A percentile compares a stretch with the other conserved stretches of the same genome.
These are phyloP conservation scores for Balaeniceps rex DNA, from an alignment of 2,113 vertebrate genomes.

Conservation along the genomic window DNA sequence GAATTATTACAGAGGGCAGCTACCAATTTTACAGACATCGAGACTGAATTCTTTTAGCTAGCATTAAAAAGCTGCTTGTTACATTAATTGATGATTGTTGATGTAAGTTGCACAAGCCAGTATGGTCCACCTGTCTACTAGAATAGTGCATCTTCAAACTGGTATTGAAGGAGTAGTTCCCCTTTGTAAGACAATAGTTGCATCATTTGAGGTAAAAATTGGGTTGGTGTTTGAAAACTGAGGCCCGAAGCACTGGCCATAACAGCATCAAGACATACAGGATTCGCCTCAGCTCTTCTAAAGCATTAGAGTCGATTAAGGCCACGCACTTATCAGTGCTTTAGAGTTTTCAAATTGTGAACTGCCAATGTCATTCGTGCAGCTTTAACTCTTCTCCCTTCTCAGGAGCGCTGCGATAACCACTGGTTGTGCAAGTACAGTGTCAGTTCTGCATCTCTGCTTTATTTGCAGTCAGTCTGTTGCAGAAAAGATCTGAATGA, in stretches of 20 bases:
- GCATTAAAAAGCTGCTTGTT: not conserved
- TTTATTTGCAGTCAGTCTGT: not conserved
- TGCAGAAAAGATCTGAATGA: not conserved
- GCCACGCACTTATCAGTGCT: not conserved
- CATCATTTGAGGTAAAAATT: not conserved
- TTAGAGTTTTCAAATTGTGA: accelerated
- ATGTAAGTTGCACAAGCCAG: not conserved
- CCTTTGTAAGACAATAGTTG: not conserved
- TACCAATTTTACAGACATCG: not conserved
- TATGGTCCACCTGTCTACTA: not conserved
- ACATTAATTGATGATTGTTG: not conserved
- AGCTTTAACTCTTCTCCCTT: not conserved
- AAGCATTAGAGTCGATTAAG: not conserved
- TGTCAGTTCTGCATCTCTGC: not conserved
- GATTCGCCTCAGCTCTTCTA: not conserved
- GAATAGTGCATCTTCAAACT: not conserved
- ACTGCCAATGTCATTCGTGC: not conserved
- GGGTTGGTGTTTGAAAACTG: not conserved
- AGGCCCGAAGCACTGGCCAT: not conserved
- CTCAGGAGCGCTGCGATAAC: not conserved
- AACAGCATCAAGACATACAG: not conserved
- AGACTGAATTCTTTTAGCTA: not conserved
- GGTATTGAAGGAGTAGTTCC: not conserved
- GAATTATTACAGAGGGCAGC: not conserved
- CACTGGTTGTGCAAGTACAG: not conserved